Evolutionary conservation across 2,888 invertebrate genomes (phyloP), one percentile per base, ranked within the genome.

Genomic region (Stenolophus ochropezus): DNA sequence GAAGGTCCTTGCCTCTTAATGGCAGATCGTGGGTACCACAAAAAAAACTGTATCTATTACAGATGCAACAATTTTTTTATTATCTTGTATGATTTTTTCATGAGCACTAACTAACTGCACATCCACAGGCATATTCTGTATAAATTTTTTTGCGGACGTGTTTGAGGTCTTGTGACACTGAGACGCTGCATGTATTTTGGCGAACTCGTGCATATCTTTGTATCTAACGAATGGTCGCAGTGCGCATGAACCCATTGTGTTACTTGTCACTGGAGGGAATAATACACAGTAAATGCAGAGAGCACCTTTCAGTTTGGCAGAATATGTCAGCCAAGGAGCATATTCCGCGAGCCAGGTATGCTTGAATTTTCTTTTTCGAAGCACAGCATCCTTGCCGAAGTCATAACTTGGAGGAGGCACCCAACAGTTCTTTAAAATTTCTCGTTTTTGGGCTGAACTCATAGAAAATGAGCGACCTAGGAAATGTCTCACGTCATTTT

Each of bases 71-170:
- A 2, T 33, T 33, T 33, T 33, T 33, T 33, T 33, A 33, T 33
- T 33, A 33, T 33, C 33, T 33, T 33, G 33, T 33, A 33, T 33
- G 4, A 33, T 33, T 33, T 33, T 33, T 33, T 33, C 6, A 33
- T 33, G 1, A 33, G 33, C 33, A 33, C 33, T 33, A 33, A 33
- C 83, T 81, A 83, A 84, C 42, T 82, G 78, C 77, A 83, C 53
- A 80, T 81, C 80, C 20, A 84, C 65, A 75, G 83, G 82, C 33
- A 85, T 83, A 79, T 33, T 83, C 83, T 23, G 84, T 83, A n/a
- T 79, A 83, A 87, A 85, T 51, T 73, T 65, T 84, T 83, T 87
- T 82, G 86, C 86, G 83, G 84, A 84, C 82, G 80, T 82, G 49
- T 83, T 78, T 84, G 86, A 83, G 51, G 81, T 75, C 81, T 82